A percentile compares a stretch with the other conserved stretches of the same genome.
These are phyloP conservation scores for Campopleginae sp. DNA, from an alignment of 2,888 invertebrate species.

Conservation along the genomic window DNA sequence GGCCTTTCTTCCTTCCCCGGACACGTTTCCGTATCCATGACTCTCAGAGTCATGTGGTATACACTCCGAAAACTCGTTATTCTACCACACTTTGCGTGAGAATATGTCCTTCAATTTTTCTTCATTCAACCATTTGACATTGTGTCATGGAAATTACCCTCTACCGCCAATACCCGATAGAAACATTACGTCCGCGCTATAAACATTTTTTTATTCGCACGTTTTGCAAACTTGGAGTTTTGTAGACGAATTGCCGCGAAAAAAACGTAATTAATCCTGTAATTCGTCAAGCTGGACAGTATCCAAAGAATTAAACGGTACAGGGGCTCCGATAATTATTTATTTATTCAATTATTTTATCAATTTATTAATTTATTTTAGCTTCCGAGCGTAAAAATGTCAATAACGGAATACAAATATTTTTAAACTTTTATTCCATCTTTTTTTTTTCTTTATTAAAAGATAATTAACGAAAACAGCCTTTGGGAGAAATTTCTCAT, in stretches of 20 bases:
- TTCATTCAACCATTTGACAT: constrained; percentile 29
- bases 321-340: background rate
- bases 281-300: background rate
- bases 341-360: no score
- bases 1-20: constrained; percentile 36
- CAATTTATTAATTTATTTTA: no score
- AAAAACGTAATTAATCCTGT: background rate
- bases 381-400: no score
- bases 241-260: background rate
- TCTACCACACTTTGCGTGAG: constrained; percentile 63
- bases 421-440: background rate
- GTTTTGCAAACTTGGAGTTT: background rate
- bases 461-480: no score
- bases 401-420: no score
- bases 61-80: constrained; percentile 51
- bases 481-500: no score
- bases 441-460: no score
- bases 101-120: constrained; percentile 50
- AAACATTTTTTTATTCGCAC: background rate
- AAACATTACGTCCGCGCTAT: background rate
- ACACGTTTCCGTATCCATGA: constrained; percentile 31
- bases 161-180: background rate
- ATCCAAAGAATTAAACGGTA: background rate
- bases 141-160: constrained; percentile 46
- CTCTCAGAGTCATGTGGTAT: constrained; percentile 24